Base-by-base conservation (phyloP, 2,113 vertebrate genomes). In the Lepisosteus oculatus region DNA sequence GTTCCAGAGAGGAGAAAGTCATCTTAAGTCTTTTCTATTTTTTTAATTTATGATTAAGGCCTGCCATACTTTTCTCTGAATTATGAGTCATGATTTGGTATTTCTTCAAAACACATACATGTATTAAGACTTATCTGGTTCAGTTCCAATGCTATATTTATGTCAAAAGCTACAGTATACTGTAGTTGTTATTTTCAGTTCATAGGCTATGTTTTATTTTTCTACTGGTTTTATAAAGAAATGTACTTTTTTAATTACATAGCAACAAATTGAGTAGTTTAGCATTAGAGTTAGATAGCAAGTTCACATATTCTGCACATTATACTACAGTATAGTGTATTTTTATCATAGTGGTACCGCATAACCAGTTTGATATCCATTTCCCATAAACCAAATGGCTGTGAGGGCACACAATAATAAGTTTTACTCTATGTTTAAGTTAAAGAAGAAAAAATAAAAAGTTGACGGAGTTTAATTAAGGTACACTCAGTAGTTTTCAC, bases 1-100 rank as follows among this genome's bases (percentile, higher is more conserved):
- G 5, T n/a, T 29, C 29, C 43, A 7, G n/a, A 67, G 67, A 64
- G 64, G 44, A 65, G 72, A 66, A 61, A 76, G 72, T 68, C 12
- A 45, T 17, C 55, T 12, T 67, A 57, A 51, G 9, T 51, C 9
- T 9, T 9, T 51, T 51, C 2, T 6, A 1, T 5, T 9, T 51
- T 51, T 51, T 5, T 51, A 51, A 29, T 29, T 29, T 29, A 29
- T 29, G 29, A 29, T 29, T 29, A 29, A 29, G 29, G 29, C 47
- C 9, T 51, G 47, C 47, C 5, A 51, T 51, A 9, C 1, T 51
- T 9, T 51, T 51, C 47, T 51, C 9, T 6, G 47, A 6, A 5
- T 51, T 6, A 51, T 51, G 5, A 51, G 47, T 51, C 6, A 13
- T 63, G 43, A 71, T 55, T 72, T 65, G 17, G 17, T 56, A 43